Evolutionary conservation across 2,888 invertebrate genomes (phyloP), one percentile per base, ranked within the genome.

Genomic region (Synergus laeviventris): DNA sequence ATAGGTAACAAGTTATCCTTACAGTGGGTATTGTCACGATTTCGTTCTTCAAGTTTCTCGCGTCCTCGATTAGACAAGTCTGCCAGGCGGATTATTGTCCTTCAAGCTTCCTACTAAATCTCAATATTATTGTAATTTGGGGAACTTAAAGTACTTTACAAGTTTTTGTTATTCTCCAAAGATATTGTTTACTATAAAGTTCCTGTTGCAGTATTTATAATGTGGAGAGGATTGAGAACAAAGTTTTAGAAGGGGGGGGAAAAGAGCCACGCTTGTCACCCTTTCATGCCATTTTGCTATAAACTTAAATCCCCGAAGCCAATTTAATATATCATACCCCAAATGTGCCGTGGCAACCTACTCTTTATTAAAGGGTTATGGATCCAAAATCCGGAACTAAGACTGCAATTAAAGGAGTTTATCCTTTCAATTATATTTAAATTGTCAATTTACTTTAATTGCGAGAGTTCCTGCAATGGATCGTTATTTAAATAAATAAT

Each of bases 1-100:
- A 64, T 21, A 39, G 64, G 64, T 62, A 64, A 39, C 64, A 62
- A 62, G 62, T 39, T 39, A 39, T 62, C 62, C 38, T 39, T 62
- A 62, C 18, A n/a, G 64, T 21, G 62, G 21, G n/a, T 31, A 70
- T 21, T 54, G 31, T 70, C 49, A 31, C 9, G 49, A 31, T 54
- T 70, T 70, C 49, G 70, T 70, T 70, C 45, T n/a, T 49, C 70
- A 70, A 70, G 49, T 36, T 70, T 70, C 49, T 12, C 14, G 24
- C 70, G 5, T n/a, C 31, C 31, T 49, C n/a, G 49, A 49, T 70
- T 49, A 54, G 11, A 49, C 45, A n/a, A n/a, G 16, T 11, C 12
- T 70, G 24, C 31, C 7, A 49, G 54, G 70, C 31, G 31, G 49
- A 66, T 45, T 45, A 66, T 66, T 45, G 66, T 24, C 24, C 45